Conservation (phyloP, 2,888 invertebrate genomes). For the Meiosimyza platycephala region DNA sequence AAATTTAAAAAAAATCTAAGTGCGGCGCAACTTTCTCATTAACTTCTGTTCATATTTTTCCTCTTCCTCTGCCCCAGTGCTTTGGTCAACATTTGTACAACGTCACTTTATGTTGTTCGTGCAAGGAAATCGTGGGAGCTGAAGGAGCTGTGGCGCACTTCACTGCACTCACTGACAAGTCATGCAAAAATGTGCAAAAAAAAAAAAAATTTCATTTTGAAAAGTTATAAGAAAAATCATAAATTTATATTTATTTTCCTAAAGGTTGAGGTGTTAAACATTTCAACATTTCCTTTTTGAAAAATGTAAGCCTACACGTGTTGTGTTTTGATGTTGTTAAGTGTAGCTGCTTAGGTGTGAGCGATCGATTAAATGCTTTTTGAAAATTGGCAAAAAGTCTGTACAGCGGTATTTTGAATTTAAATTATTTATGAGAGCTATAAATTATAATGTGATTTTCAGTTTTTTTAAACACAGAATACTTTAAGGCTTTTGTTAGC, state of each 20-base stretch:
- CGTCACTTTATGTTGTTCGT: conserved; percentile 27
- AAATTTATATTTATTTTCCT: conserved; percentile 17
- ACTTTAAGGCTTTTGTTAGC: too few relatives aligned
- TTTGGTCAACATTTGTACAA: conserved; percentile 14
- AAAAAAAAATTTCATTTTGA: conserved; percentile 12
- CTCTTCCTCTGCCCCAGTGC: not conserved
- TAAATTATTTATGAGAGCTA: too few relatives aligned
- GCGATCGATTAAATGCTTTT: too few relatives aligned
- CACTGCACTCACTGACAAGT: not conserved
- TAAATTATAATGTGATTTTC: too few relatives aligned
- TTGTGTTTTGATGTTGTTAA: not conserved
- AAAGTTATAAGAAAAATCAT: not conserved
- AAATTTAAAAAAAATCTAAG: not conserved
- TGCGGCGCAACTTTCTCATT: conserved; percentile 20
- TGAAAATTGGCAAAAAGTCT: too few relatives aligned
- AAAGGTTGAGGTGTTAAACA: conserved; percentile 1
- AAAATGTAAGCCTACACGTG: conserved; percentile 42
- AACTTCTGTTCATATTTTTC: conserved; percentile 13
- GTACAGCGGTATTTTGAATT: too few relatives aligned
- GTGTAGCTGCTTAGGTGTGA: too few relatives aligned
- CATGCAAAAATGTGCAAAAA: conserved; percentile 11
- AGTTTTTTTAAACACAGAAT: too few relatives aligned
- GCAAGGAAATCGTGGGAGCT: conserved; percentile 30
- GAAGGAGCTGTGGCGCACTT: conserved; percentile 12
- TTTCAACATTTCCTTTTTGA: conserved; percentile 41